phyloP scores from a whole-genome alignment of 1,140 invertebrate species.

The Bombus turneri region DNA sequence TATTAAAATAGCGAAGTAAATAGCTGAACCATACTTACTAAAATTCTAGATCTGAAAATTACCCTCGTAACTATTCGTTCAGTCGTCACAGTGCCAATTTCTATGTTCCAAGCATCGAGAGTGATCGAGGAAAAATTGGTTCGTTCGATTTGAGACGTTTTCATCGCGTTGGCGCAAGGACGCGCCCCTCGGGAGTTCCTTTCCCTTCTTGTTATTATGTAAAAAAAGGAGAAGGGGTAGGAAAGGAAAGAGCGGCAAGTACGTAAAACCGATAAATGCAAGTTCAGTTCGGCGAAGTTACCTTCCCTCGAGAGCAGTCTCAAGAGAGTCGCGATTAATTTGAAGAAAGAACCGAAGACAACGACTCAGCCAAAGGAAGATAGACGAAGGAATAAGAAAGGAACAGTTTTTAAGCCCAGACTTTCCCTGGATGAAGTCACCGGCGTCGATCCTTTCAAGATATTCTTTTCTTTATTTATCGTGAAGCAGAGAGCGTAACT shows the following conservation, averaged over 20 bases:
- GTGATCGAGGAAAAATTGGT: no score
- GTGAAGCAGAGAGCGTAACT: neutral
- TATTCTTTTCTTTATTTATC: constrained; percentile 31
- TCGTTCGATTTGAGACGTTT: no score
- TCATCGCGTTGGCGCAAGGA: no score
- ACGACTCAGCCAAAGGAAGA: neutral
- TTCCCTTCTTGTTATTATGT: neutral
- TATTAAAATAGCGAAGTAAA: no score
- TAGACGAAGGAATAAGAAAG: neutral
- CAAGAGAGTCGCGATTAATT: constrained; percentile 43
- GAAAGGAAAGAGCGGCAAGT: neutral
- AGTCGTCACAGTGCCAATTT: no score
- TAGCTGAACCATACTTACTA: no score
- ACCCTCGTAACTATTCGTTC: no score
- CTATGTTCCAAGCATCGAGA: no score
- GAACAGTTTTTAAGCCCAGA: constrained; percentile 35
- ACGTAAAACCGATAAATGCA: constrained; percentile 35
- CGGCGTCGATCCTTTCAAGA: constrained; percentile 1
- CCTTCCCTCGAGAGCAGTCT: constrained; percentile 2
- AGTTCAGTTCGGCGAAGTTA: constrained; percentile 21
- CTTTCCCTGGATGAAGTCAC: neutral
- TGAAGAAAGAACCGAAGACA: constrained; percentile 33
- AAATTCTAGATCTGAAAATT: no score
- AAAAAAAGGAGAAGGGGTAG: neutral
- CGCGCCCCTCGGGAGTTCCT: neutral